Percentiles rank a stretch among this genome's conserved stretches.
Evolutionary conservation across 1,140 invertebrate genomes (phyloP).

Genomic region (Drosophila kepulauana): DNA sequence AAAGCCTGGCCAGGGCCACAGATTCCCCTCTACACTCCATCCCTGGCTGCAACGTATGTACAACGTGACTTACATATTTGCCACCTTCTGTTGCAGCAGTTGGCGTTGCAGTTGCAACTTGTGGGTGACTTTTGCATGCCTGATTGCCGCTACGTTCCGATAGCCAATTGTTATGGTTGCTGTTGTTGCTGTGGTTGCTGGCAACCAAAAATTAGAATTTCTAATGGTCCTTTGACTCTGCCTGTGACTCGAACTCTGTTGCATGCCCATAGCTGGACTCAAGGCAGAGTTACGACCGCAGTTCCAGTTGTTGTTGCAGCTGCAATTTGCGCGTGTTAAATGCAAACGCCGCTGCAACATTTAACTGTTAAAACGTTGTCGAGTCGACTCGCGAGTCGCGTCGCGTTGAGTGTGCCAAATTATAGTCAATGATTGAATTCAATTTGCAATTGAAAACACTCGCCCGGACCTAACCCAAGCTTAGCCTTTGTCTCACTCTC

Average conservation of each 20-base stretch:
- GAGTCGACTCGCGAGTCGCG: conserved; percentile 4
- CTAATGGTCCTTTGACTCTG: conserved; percentile 68
- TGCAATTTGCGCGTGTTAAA: conserved; percentile 81
- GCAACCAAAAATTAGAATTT: conserved; percentile 73
- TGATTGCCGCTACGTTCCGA: conserved; percentile 57
- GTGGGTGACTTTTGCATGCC: conserved; percentile 66
- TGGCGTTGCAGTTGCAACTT: conserved; percentile 36
- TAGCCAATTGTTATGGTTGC: conserved; percentile 9
- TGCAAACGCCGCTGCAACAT: conserved; percentile 76
- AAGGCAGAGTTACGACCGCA: conserved; percentile 6
- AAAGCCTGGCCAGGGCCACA: conserved; percentile 55
- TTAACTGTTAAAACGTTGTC: conserved; percentile 73
- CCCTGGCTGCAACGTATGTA: conserved; percentile 40
- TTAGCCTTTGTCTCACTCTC: conserved; percentile 20
- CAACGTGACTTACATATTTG: conserved; percentile 84
- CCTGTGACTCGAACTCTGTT: conserved; percentile 35
- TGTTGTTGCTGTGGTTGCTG: conserved; percentile 42
- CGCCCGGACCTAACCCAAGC: conserved; percentile 49
- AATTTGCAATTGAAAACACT: conserved; percentile 81
- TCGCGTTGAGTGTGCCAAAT: conserved; percentile 71
- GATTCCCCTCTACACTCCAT: neutral
- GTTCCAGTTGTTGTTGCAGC: conserved; percentile 16
- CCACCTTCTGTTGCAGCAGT: conserved; percentile 66
- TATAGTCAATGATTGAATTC: conserved; percentile 83
- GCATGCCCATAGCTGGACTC: conserved; percentile 41